phyloP scores from a whole-genome alignment of 2,797 vertebrate genomes.

The Trachurus trachurus region DNA sequence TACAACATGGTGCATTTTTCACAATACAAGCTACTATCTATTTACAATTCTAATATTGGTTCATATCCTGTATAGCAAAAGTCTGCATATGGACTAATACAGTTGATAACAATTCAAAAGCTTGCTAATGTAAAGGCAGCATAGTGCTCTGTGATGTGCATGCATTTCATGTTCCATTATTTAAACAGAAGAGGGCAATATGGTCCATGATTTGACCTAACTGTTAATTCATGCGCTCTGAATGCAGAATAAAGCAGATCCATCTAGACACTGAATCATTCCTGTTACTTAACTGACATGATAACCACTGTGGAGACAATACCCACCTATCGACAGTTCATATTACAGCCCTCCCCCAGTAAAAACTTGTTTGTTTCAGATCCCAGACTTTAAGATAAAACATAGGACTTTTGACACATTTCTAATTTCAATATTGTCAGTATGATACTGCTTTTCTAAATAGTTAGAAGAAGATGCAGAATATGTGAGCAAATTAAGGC shows the following conservation, averaged over 20 bases:
- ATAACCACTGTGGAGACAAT: not conserved
- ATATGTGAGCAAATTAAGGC: not conserved
- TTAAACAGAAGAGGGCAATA: slow-evolving; percentile 81
- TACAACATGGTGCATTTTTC: not conserved
- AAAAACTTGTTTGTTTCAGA: slow-evolving; percentile 22
- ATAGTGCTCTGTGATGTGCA: slow-evolving; percentile 3
- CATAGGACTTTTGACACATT: not conserved
- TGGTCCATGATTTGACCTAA: slow-evolving; percentile 58
- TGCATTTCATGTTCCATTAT: slow-evolving; percentile 52
- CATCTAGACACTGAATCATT: not conserved
- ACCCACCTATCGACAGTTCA: not conserved
- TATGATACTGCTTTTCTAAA: not conserved
- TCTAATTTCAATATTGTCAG: not conserved
- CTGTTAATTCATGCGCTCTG: slow-evolving; percentile 24
- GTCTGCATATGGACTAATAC: not conserved
- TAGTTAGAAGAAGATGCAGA: not conserved
- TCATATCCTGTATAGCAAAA: not conserved
- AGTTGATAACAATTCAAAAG: slow-evolving; percentile 1
- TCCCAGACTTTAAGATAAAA: not conserved
- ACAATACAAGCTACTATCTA: not conserved
- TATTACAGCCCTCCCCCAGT: not conserved
- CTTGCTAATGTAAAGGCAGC: not conserved
- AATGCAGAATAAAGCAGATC: slow-evolving; percentile 36
- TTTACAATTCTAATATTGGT: not conserved
- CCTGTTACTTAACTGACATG: slow-evolving; percentile 7